Percentiles rank a stretch among this genome's conserved stretches.
phyloP scores from a whole-genome alignment of 2,888 invertebrate species.

The Eupithecia dodoneata region DNA sequence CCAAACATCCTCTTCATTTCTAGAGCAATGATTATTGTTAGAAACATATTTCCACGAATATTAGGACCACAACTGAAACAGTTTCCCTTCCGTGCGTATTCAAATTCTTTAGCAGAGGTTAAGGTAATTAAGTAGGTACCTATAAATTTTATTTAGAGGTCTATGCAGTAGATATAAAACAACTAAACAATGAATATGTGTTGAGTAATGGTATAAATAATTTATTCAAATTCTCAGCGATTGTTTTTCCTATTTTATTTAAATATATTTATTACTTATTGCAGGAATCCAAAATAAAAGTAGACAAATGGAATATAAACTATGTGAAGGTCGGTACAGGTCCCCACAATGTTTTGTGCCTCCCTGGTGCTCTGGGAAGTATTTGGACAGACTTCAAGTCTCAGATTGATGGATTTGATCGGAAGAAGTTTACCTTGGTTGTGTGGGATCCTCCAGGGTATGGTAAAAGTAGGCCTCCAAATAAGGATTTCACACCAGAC shows the following conservation, averaged over 20 bases:
- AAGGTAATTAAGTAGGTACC: not conserved
- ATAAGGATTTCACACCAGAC: constrained; percentile 87
- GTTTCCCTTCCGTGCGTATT: constrained; percentile 15
- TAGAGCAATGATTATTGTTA: constrained; percentile 21
- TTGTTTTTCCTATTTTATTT: not conserved
- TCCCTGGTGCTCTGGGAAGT: constrained; percentile 93
- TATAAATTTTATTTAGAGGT: not conserved
- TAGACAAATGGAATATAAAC: constrained; percentile 84
- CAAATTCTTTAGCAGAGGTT: constrained; percentile 26
- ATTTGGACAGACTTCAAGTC: constrained; percentile 93
- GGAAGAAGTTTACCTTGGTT: constrained; percentile 85
- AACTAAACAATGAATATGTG: not conserved
- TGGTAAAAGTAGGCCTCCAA: constrained; percentile 92
- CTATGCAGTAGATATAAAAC: not conserved
- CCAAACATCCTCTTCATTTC: not conserved
- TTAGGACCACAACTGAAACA: constrained; percentile 25
- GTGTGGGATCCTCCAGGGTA: constrained; percentile 96
- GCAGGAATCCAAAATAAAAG: constrained; percentile 86
- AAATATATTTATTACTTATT: not conserved
- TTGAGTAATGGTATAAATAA: not conserved
- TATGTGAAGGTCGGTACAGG: constrained; percentile 86
- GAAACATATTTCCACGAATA: constrained; percentile 24
- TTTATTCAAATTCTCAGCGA: not conserved
- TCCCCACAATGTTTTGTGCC: constrained; percentile 85
- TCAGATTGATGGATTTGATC: constrained; percentile 87